Base-by-base conservation (phyloP, 2,113 vertebrate species). In the Corydoras maculifer region DNA sequence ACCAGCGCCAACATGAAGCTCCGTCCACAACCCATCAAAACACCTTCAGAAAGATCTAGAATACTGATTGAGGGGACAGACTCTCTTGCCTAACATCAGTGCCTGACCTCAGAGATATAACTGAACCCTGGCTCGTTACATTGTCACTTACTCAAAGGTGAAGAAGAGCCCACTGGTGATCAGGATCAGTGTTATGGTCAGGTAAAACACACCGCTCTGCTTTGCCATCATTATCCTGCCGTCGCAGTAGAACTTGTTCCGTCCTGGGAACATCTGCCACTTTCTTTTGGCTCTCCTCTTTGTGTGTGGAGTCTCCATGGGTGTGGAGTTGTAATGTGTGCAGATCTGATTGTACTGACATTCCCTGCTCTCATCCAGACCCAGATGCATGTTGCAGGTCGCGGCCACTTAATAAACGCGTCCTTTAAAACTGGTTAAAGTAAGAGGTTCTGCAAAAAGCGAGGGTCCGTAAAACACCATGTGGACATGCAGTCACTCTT, bases 201-300 rank as follows among this genome's bases (percentile, higher is more conserved):
- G 91, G 88, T 95, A 98, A 89, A 99, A 99, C 77, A 99, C 96
- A 80, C 97, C 96, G 0, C 93, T 95, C 90, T 99, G 97, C 67
- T 91, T 94, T 79, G 96, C 97, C 96, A 99, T 99, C 94, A 99
- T 99, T 84, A 99, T 93, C 86, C 95, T 91, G 60, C 97, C 97
- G 85, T 96, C 84, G 88, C 97, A 99, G 87, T 92, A 98, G 83
- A 99, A 99, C 58, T 92, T 97, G 89, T 99, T 99, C 84, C 94
- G 92, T 75, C 97, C 96, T 3, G 94, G 96, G 84, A 99, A 98
- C 78, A 93, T 87, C 87, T 97, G 92, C 97, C 96, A 99, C 91
- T 97, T 98, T 86, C 89, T 92, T 81, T 91, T 93, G 43, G 88
- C 90, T 80, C 81, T 88, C 90, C 88, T 93, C 82, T 92, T 93